phyloP scores from a whole-genome alignment of 2,113 vertebrate genomes.

The Chloropsis hardwickii region DNA sequence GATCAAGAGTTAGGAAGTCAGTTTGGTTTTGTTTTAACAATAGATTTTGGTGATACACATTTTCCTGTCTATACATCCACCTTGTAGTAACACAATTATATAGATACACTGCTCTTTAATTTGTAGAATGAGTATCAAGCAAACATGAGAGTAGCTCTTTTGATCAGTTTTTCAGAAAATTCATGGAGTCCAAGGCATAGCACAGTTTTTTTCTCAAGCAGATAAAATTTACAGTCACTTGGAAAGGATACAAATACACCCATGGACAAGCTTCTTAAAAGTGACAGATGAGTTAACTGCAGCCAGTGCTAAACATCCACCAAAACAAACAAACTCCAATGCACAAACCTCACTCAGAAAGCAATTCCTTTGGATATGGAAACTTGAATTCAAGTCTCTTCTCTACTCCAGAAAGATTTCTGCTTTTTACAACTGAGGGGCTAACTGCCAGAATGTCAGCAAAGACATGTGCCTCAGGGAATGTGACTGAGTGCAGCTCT shows the following conservation, averaged over 20 bases:
- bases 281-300: neutral
- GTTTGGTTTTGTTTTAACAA: neutral
- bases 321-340: neutral
- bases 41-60: neutral
- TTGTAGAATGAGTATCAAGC: neutral
- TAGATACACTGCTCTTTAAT: neutral
- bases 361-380: neutral
- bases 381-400: neutral
- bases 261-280: neutral
- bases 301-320: neutral
- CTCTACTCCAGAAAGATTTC: neutral
- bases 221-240: neutral
- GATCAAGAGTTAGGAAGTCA: neutral
- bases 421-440: neutral
- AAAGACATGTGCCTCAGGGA: neutral
- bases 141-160: neutral
- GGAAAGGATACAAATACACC: neutral
- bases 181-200: neutral
- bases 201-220: neutral
- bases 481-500: neutral
- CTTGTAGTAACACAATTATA: neutral
- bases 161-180: neutral
- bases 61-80: neutral
- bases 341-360: neutral
- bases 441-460: neutral